These are phyloP conservation scores for Syrphus vitripennis DNA, from an alignment of 2,888 invertebrate genomes.

Conservation along the genomic window DNA sequence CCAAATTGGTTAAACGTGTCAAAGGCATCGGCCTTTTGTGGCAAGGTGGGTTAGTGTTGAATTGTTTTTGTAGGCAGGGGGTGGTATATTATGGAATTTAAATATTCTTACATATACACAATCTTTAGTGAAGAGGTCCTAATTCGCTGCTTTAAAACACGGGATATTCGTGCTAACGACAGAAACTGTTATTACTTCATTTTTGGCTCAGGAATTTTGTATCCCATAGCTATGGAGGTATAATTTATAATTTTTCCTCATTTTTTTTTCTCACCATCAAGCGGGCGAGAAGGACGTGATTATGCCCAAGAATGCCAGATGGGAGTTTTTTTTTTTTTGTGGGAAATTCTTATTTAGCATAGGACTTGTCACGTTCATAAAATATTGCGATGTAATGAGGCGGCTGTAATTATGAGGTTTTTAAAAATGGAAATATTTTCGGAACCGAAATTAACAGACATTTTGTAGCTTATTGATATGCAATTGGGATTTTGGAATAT, in stretches of 20 bases:
- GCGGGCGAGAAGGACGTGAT: conserved; percentile 52
- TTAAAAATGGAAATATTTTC: conserved; percentile 49
- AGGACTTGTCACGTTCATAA: conserved; percentile 54
- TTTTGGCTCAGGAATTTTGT: conserved; percentile 38
- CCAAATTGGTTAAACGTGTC: conserved; percentile 68
- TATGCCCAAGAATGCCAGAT: conserved; percentile 25
- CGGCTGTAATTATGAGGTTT: conserved; percentile 64
- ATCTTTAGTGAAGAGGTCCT: conserved; percentile 55
- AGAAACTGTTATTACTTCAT: conserved; percentile 69
- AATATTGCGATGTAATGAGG: conserved; percentile 61
- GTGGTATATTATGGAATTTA: conserved; percentile 10
- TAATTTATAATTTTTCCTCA: background rate
- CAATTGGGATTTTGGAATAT: conserved; percentile 28
- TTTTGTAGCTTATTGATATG: conserved; percentile 14
- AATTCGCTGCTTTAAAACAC: conserved; percentile 45
- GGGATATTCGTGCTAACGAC: conserved; percentile 58
- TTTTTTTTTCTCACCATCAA: background rate
- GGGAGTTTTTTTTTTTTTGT: background rate
- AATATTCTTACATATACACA: conserved; percentile 20
- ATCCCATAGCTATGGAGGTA: no score
- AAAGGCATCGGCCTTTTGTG: conserved; percentile 41
- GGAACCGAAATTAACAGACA: background rate
- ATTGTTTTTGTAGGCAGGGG: conserved; percentile 22
- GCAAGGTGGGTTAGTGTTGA: background rate
- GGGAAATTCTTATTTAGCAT: background rate